These are phyloP conservation scores for Todiramphus saurophagus DNA, from an alignment of 2,113 vertebrate genomes.

Conservation along the genomic window DNA sequence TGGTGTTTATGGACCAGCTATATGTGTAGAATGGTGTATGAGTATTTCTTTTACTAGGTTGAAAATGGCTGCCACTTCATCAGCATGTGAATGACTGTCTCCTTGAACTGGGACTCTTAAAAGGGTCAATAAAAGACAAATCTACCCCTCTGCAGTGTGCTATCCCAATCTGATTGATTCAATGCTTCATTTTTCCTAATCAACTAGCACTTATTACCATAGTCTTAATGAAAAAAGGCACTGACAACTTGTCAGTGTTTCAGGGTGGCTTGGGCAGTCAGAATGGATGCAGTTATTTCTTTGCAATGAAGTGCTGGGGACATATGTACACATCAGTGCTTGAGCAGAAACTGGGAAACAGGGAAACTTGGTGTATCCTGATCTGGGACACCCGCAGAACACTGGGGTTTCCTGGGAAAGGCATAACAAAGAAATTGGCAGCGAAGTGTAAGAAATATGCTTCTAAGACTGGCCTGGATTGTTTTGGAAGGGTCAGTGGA, in stretches of 20 bases:
- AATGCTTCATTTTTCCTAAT: rapidly evolving
- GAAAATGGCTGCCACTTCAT: neutral
- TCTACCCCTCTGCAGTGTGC: neutral
- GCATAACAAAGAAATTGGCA: neutral
- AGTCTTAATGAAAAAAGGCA: neutral
- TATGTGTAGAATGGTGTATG: neutral
- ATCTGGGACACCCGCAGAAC: neutral
- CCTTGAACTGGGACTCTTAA: neutral
- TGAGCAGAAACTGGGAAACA: neutral
- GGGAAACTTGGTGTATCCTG: neutral
- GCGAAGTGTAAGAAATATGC: neutral
- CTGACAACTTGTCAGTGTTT: neutral
- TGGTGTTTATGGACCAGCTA: neutral
- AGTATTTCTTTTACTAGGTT: neutral
- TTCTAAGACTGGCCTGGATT: neutral
- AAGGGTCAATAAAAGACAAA: neutral
- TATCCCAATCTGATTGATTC: neutral
- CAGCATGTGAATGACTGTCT: neutral
- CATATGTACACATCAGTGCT: rapidly evolving
- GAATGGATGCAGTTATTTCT: neutral
- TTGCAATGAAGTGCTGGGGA: neutral
- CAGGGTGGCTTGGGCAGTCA: neutral
- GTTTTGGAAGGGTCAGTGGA: neutral
- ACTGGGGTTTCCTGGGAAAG: neutral
- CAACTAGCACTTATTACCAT: neutral